A percentile compares a stretch with the other conserved stretches of the same genome.
phyloP scores from a whole-genome alignment of 2,888 invertebrate species.

The Selenia dentaria region DNA sequence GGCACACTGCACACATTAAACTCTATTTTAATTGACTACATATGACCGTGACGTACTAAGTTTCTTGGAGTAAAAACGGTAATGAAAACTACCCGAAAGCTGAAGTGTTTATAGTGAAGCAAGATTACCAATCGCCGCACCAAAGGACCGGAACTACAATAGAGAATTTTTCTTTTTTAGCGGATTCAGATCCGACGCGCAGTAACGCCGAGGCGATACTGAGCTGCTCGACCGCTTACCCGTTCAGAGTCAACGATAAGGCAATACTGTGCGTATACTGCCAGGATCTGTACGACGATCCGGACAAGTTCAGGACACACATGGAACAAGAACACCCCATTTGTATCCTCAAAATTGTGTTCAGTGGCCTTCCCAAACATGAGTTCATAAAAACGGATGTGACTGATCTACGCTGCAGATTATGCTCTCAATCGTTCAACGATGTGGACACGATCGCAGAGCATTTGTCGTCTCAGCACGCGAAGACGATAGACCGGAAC shows the following conservation, averaged over 20 bases:
- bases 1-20: not conserved
- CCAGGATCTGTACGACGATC: constrained; percentile 67
- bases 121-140: constrained; percentile 4
- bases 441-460: constrained; percentile 53
- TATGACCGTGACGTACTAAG: no score
- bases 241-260: constrained; percentile 74
- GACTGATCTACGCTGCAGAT: constrained; percentile 59
- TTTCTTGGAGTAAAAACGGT: no score
- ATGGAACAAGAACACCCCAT: constrained; percentile 64
- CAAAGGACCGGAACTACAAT: constrained; percentile 30
- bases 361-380: constrained; percentile 65
- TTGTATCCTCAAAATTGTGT: constrained; percentile 65
- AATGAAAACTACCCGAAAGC: no score
- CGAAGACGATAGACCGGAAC: constrained; percentile 45
- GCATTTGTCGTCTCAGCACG: constrained; percentile 54
- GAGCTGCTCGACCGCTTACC: constrained; percentile 71
- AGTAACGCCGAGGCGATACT: constrained; percentile 69
- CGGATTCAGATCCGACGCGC: constrained; percentile 67
- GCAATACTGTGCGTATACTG: constrained; percentile 76
- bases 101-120: not conserved
- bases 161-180: constrained; percentile 72
- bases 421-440: constrained; percentile 46
- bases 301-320: constrained; percentile 59
- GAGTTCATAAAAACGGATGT: constrained; percentile 73
- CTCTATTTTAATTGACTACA: no score